Evolutionary conservation across 2,113 vertebrate species (phyloP).

Genomic region (Pandion haliaetus): DNA sequence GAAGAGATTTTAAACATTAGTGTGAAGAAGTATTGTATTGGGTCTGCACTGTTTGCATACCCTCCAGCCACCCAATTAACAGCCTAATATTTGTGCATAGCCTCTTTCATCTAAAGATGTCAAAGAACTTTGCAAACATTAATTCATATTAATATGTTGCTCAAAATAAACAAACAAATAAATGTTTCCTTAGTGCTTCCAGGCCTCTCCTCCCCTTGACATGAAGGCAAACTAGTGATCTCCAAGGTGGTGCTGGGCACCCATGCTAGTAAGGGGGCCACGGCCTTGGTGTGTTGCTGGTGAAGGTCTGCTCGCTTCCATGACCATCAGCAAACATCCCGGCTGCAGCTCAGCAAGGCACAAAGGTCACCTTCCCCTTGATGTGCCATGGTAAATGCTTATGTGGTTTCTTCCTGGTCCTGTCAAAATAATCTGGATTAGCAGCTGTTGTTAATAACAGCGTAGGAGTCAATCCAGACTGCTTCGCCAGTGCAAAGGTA

Average conservation of each 20-base stretch:
- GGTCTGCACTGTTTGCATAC: not conserved
- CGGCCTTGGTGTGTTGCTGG: rapidly evolving
- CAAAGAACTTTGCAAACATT: conserved; percentile 30
- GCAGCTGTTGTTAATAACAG: not conserved
- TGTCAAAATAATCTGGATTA: not conserved
- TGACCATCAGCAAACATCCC: not conserved
- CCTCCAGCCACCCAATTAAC: conserved; percentile 26
- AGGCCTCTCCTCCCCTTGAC: not conserved
- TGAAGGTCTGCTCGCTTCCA: not conserved
- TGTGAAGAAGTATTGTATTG: not conserved
- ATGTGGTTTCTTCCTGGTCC: not conserved
- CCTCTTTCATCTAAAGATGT: conserved; percentile 32
- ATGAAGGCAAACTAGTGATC: rapidly evolving
- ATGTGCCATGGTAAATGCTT: rapidly evolving
- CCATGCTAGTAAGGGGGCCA: not conserved
- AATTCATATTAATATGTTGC: not conserved
- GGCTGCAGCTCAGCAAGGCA: not conserved
- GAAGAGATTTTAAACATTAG: not conserved
- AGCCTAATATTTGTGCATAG: not conserved
- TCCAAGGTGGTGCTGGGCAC: not conserved
- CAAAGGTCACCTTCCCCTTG: not conserved
- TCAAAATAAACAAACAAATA: conserved; percentile 10
- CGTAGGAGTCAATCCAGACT: rapidly evolving
- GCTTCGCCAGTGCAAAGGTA: not conserved
- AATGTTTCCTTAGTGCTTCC: not conserved